Conservation (phyloP, 2,797 vertebrate species). For the Gephyroberyx darwinii region DNA sequence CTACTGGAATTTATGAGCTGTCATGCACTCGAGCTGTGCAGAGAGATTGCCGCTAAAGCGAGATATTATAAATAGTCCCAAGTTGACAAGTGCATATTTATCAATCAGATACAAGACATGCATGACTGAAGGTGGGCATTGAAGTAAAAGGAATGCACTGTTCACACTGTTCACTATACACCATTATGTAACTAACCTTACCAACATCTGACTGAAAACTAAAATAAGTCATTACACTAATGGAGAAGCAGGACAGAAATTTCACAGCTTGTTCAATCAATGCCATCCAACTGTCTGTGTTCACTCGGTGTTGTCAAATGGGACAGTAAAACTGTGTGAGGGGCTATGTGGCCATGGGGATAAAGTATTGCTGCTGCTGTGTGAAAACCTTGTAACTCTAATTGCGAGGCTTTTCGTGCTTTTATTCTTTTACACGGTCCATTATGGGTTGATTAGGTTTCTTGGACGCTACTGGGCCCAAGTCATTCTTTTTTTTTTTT, state of each 20-base stretch:
- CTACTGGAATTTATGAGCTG: slow-evolving; percentile 55
- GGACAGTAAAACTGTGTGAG: slow-evolving; percentile 36
- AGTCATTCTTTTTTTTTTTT: slow-evolving; percentile 20
- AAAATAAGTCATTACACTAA: slow-evolving; percentile 34
- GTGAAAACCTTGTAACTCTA: neutral
- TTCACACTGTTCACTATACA: neutral
- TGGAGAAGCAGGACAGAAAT: slow-evolving; percentile 16
- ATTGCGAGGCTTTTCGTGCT: no score
- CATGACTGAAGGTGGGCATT: slow-evolving; percentile 17
- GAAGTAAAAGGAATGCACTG: neutral
- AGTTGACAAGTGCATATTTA: slow-evolving; percentile 41
- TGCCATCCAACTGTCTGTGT: slow-evolving; percentile 12
- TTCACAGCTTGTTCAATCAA: slow-evolving; percentile 26
- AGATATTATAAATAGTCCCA: slow-evolving; percentile 42
- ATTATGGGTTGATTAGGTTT: no score
- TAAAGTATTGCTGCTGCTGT: no score
- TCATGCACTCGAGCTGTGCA: slow-evolving; percentile 38
- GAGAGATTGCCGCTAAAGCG: slow-evolving; percentile 45
- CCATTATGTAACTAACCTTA: neutral
- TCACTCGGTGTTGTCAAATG: slow-evolving; percentile 6
- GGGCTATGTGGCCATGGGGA: neutral
- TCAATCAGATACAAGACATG: slow-evolving; percentile 18
- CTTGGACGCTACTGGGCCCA: neutral
- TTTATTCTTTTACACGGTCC: no score
- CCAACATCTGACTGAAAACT: slow-evolving; percentile 7